These are phyloP conservation scores for Acrobasis suavella DNA, from an alignment of 2,888 invertebrate species.

Conservation along the genomic window DNA sequence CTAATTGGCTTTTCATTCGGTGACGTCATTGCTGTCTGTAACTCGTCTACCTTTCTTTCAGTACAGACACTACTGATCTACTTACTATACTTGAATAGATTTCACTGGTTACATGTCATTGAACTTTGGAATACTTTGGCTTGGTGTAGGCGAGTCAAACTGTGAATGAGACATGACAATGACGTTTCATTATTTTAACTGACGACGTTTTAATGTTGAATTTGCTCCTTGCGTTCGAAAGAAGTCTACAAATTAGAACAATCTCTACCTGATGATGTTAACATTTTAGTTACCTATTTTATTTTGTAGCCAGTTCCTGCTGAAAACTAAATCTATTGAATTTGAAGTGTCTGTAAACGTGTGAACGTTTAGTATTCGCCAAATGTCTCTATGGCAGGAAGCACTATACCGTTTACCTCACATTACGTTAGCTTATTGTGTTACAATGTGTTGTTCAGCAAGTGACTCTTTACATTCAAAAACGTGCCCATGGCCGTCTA, in stretches of 20 bases:
- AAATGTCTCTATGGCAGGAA: slow-evolving; percentile 59
- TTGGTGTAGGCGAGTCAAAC: slow-evolving; percentile 60
- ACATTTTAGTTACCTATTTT: too few species aligned
- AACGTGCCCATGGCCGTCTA: slow-evolving; percentile 39
- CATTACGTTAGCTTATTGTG: slow-evolving; percentile 68
- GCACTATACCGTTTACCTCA: slow-evolving; percentile 68
- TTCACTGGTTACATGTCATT: slow-evolving; percentile 71
- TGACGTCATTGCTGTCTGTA: slow-evolving; percentile 61
- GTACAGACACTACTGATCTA: slow-evolving; percentile 59
- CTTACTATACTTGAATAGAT: slow-evolving; percentile 68
- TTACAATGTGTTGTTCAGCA: slow-evolving; percentile 61
- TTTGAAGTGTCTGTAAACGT: slow-evolving; percentile 24
- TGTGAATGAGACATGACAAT: slow-evolving; percentile 52
- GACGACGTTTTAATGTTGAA: slow-evolving; percentile 10
- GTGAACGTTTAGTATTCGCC: slow-evolving; percentile 61
- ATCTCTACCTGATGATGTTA: too few species aligned
- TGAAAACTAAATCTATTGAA: slow-evolving; percentile 1
- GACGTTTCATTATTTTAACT: slow-evolving; percentile 23
- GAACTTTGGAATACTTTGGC: slow-evolving; percentile 73
- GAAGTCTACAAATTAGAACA: too few species aligned
- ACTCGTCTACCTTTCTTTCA: slow-evolving; percentile 62
- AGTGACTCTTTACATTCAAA: slow-evolving; percentile 61
- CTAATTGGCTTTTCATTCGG: slow-evolving; percentile 51
- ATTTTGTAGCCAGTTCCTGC: slow-evolving; percentile 18
- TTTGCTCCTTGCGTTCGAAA: neutral